Base-by-base conservation (phyloP, 1,140 invertebrate genomes). In the Delia radicum region DNA sequence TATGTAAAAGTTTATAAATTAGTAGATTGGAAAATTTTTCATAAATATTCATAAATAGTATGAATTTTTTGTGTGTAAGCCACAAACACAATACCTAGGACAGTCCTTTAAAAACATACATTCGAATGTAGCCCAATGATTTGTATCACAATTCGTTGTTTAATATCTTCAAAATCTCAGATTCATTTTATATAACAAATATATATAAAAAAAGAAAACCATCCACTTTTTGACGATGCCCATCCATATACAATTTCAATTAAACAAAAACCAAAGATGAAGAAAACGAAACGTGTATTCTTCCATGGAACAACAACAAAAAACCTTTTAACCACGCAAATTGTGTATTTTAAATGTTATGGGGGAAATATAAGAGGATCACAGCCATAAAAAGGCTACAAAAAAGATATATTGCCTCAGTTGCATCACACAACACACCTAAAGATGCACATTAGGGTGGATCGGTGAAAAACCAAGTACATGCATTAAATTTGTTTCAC, bases 381-480 rank as follows among this genome's bases (percentile, higher is more conserved):
- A 61, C 28, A 5, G 27, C 48, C 42, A 74, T 74, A 74, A 74
- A 61, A 74, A 31, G 72, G 72, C 72, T 74, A 74, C 72, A 74
- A 74, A 74, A 74, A 55, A 74, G 72, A 74, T 74, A 74, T 74
- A 74, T 74, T 74, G 72, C 72, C 46, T 74, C 72, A 28, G 46
- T 48, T 29, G 46, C 72, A 61, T 61, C 71, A 48, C 42, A 73
- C 42, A n/a, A 10, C 48, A 15, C 48, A 74, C 42, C 46, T 74
- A n/a, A n/a, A n/a, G n/a, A n/a, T n/a, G n/a, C n/a, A n/a, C n/a
- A n/a, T n/a, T n/a, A n/a, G n/a, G n/a, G n/a, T n/a, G n/a, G n/a
- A n/a, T n/a, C n/a, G n/a, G n/a, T n/a, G n/a, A n/a, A n/a, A n/a
- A n/a, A n/a, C n/a, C n/a, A n/a, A n/a, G n/a, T n/a, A n/a, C n/a